Evolutionary conservation across 2,888 invertebrate species (phyloP).

Genomic region (Serrognathus titanus): DNA sequence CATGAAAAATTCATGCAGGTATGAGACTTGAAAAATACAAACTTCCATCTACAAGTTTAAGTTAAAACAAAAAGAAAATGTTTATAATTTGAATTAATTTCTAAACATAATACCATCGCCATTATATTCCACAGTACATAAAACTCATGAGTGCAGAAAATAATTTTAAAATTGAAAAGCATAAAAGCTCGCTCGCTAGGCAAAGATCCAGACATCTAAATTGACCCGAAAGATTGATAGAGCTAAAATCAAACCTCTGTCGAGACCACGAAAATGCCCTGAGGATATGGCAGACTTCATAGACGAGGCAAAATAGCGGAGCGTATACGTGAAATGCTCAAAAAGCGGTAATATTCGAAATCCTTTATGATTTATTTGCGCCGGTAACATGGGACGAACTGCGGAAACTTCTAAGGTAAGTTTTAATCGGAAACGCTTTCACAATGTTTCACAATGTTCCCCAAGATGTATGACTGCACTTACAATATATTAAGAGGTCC

Average conservation of each 20-base stretch:
- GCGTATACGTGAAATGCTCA: conserved; percentile 1
- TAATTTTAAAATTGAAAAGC: too few species aligned
- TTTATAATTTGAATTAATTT: too few species aligned
- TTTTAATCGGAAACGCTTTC: conserved; percentile 5
- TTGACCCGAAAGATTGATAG: conserved; percentile 4
- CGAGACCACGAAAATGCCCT: conserved; percentile 12
- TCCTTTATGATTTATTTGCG: conserved; percentile 9
- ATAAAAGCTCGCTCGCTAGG: neutral
- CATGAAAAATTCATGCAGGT: too few species aligned
- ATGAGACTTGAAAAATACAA: too few species aligned
- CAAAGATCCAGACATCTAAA: neutral
- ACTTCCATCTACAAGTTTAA: too few species aligned
- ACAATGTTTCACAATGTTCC: neutral
- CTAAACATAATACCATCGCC: too few species aligned
- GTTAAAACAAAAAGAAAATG: too few species aligned
- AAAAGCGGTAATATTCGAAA: conserved; percentile 5
- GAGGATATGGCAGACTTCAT: neutral
- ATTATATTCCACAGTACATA: too few species aligned
- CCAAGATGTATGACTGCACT: neutral
- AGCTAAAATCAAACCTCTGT: conserved; percentile 15
- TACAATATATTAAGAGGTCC: neutral
- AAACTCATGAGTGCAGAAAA: too few species aligned
- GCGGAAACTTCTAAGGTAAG: conserved; percentile 6
- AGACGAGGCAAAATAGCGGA: conserved; percentile 1
- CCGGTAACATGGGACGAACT: neutral